These are phyloP conservation scores for Muraenolepis orangiensis DNA, from an alignment of 2,797 vertebrate species.

Conservation along the genomic window DNA sequence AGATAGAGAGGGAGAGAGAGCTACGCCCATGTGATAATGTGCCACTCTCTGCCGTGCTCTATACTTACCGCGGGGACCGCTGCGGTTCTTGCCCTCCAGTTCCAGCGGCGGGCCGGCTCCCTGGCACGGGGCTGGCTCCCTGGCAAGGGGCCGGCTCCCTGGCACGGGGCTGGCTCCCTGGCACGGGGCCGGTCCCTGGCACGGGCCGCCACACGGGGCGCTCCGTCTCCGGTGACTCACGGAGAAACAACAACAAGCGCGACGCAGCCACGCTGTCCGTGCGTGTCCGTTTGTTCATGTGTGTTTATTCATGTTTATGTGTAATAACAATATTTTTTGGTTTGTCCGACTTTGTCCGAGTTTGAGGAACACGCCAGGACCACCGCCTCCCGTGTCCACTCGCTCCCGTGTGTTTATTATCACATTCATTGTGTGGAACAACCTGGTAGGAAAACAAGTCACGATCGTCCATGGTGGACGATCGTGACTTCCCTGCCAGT, in stretches of 20 bases:
- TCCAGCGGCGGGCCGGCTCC: slow-evolving; percentile 33
- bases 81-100: slow-evolving; percentile 69
- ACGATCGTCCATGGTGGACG: too few species aligned
- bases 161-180: slow-evolving; percentile 25
- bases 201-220: slow-evolving; percentile 51
- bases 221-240: not conserved
- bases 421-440: too few species aligned
- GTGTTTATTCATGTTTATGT: too few species aligned
- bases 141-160: slow-evolving; percentile 24
- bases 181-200: slow-evolving; percentile 26
- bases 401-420: too few species aligned
- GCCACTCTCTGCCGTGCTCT: slow-evolving; percentile 56
- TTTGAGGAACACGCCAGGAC: too few species aligned
- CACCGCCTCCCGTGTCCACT: too few species aligned
- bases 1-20: slow-evolving; percentile 9
- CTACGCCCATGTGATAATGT: slow-evolving; percentile 68
- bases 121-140: slow-evolving; percentile 34
- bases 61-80: slow-evolving; percentile 69
- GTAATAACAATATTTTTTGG: too few species aligned
- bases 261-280: too few species aligned
- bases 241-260: slow-evolving; percentile 11
- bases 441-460: too few species aligned
- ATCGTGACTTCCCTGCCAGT: too few species aligned
- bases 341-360: too few species aligned
- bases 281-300: too few species aligned